Base-by-base conservation (phyloP, 2,888 invertebrate genomes). In the Linyphia triangularis region DNA sequence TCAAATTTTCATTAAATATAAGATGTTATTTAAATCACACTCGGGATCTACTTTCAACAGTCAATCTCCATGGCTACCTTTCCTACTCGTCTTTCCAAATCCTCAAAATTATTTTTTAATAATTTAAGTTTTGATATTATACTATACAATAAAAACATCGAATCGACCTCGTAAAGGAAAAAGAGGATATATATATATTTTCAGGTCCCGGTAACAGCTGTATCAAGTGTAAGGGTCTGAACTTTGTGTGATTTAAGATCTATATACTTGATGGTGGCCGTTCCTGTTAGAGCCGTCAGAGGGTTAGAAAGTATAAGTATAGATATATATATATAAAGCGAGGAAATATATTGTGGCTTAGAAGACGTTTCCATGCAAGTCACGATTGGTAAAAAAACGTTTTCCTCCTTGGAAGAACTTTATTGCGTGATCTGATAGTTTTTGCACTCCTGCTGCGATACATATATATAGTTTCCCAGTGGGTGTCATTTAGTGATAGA, bases 341-440 rank as follows among this genome's bases (percentile, higher is more conserved):
- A 16, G 19, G 37, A 77, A 37, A 77, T 77, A 77, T 77, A 77
- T 40, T 40, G 24, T 30, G 61, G 61, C 59, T 40, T 7, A 65
- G 43, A 28, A 59, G 65, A 78, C 65, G 78, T 78, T 78, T 24
- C 65, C 19, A 59, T 6, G 40, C 78, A 40, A 30, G 78, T 78
- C 78, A 78, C 78, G 78, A 78, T 67, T 65, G 28, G 51, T 67
- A 78, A 65, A 67, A 59, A 65, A 65, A 65, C 78, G 65, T 78
- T 78, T 78, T 40, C 65, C 26, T 43, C 24, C 37, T 9, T 13
- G 19, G 16, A 51, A 65, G 26, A 63, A 78, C 65, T 65, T 78
- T 78, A 78, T 78, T 65, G 67, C 78, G 61, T 65, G 73, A 65
- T 63, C 51, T 28, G 65, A 10, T 51, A 26, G 26, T 77, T 78